phyloP scores from a whole-genome alignment of 2,888 invertebrate species.

The Pammene aurita region DNA sequence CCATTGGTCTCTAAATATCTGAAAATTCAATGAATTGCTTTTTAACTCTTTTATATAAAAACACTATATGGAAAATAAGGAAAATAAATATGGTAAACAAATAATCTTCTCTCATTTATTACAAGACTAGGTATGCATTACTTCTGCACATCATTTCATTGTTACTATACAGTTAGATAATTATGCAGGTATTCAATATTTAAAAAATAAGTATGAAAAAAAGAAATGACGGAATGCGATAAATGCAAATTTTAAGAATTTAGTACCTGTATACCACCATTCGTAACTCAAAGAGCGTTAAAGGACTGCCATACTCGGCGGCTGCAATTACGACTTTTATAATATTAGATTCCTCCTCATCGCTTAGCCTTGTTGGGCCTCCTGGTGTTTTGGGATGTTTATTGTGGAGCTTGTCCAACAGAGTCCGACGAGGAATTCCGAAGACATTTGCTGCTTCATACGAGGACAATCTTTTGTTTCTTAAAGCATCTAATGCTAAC shows the following conservation, averaged over 20 bases:
- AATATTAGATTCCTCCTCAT: conserved; percentile 40
- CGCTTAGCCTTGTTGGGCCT: conserved; percentile 37
- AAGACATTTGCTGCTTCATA: conserved; percentile 45
- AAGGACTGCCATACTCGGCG: conserved; percentile 33
- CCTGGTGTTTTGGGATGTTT: conserved; percentile 34
- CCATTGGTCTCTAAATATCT: neutral
- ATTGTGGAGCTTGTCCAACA: conserved; percentile 44
- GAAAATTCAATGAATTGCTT: neutral
- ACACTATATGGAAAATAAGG: too few species aligned
- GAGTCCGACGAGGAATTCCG: conserved; percentile 45
- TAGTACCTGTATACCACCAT: conserved; percentile 24
- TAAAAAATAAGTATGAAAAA: conserved; percentile 1
- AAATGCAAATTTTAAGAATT: neutral
- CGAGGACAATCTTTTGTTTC: conserved; percentile 20
- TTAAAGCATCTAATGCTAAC: conserved; percentile 15
- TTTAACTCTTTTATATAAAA: too few species aligned
- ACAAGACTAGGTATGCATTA: neutral
- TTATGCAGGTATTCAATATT: conserved; percentile 6
- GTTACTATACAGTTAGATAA: neutral
- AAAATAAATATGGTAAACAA: too few species aligned
- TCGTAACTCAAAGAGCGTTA: conserved; percentile 34
- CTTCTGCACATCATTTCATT: conserved; percentile 2
- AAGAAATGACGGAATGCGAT: conserved; percentile 23
- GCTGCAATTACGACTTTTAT: conserved; percentile 41
- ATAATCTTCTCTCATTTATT: too few species aligned